Evolutionary conservation across 2,888 invertebrate species (phyloP), one percentile per base, ranked within the genome.

Genomic region (Ischnus inquisitorius): DNA sequence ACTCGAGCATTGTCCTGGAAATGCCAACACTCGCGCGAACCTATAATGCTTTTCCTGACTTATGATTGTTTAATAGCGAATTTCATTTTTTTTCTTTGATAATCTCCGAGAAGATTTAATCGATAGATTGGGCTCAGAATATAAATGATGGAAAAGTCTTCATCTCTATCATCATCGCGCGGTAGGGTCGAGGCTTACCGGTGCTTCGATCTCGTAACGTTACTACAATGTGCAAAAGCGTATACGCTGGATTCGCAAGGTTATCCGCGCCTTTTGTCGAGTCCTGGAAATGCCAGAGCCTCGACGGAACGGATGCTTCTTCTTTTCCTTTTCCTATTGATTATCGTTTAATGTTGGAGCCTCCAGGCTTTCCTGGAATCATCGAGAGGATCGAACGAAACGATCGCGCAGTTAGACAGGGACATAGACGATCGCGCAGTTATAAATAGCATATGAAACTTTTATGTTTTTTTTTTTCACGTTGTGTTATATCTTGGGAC

Each of bases 1-100:
- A 72, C 41, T 62, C 69, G 72, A 86, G 82, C 79, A 85, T 84
- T 83, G 83, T 80, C 81, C 84, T 84, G 84, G 46, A 84, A 84
- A 84, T 84, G 84, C 84, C 84, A 81, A 51, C 60, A 62, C 74
- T 65, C 69, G 60, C 10, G 69, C 39, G 57, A 74, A 75, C 46
- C 82, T 69, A 69, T 76, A 62, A 60, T 64, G 14, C 25, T 67
- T 39, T 80, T 77, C 67, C 72, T 74, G 74, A 77, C 62, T 84
- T 69, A 74, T 80, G 80, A 80, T 80, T 39, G 76, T 68, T 79
- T 43, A 64, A 57, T 19, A n/a, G 39, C 67, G 28, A 54, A 39
- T 10, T 54, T 54, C 54, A 54, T 12, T 51, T 62, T 25, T 46
- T 28, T 60, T 80, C 71, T 76, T 54, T 68, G 64, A 14, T 68